Percentiles rank a stretch among this genome's conserved stretches.
Conservation (phyloP, 2,113 vertebrate species). For the Gyps fulvus region DNA sequence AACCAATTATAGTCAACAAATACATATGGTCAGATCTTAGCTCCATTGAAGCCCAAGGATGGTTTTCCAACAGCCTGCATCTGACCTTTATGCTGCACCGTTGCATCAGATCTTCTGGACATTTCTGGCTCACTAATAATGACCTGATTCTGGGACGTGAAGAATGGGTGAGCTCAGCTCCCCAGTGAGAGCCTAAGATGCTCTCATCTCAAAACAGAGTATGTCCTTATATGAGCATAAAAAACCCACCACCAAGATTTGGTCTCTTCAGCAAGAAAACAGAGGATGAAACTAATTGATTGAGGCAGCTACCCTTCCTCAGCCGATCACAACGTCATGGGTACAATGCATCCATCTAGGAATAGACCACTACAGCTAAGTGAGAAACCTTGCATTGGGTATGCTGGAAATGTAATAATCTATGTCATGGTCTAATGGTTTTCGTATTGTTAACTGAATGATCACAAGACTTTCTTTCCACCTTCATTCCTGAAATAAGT, state of each 20-base stretch:
- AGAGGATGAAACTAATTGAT: not conserved
- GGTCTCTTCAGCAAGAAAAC: not conserved
- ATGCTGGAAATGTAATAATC: not conserved
- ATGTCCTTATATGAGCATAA: not conserved
- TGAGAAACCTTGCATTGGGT: not conserved
- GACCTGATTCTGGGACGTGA: not conserved
- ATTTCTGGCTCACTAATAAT: not conserved
- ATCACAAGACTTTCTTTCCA: not conserved
- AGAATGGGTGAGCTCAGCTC: not conserved
- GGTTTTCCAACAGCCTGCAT: not conserved
- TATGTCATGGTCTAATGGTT: not conserved
- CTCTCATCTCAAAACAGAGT: not conserved
- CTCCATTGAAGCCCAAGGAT: not conserved
- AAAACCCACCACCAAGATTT: not conserved
- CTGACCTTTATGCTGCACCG: not conserved
- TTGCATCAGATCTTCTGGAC: not conserved
- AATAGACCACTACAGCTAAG: not conserved
- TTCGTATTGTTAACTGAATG: not conserved
- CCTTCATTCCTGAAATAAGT: not conserved
- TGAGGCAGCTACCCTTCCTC: not conserved
- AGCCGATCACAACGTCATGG: not conserved
- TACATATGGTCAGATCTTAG: not conserved
- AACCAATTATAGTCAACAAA: not conserved
- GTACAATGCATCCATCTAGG: not conserved
- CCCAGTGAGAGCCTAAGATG: not conserved